Conservation (phyloP, 2,888 invertebrate species). For the Sepiola atlantica region DNA sequence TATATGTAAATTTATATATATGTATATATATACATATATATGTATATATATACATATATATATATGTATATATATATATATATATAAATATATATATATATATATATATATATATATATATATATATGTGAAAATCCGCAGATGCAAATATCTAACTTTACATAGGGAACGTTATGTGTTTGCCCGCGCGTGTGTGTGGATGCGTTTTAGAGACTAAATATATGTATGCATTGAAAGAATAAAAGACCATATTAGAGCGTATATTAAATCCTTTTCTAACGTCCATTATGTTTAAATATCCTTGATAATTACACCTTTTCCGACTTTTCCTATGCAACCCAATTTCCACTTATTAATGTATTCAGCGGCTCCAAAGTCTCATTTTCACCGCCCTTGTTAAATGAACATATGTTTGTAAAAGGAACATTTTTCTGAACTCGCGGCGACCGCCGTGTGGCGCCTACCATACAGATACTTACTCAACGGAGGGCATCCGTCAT, state of each 20-base stretch:
- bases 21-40: too few relatives aligned
- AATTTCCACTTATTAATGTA: background rate
- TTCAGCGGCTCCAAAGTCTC: background rate
- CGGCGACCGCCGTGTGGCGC: background rate
- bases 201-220: background rate
- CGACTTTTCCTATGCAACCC: background rate
- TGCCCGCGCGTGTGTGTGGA: too few relatives aligned
- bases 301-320: background rate
- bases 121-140: too few relatives aligned
- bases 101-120: too few relatives aligned
- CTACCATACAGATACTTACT: background rate
- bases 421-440: background rate
- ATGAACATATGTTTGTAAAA: background rate
- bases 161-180: too few relatives aligned
- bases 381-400: background rate
- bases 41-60: too few relatives aligned
- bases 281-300: background rate
- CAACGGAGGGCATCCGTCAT: background rate
- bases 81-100: too few relatives aligned
- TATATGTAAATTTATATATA: too few relatives aligned
- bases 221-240: background rate
- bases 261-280: background rate
- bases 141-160: too few relatives aligned
- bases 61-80: too few relatives aligned
- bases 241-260: background rate